phyloP scores from a whole-genome alignment of 2,888 invertebrate species.

The Drosophila hamatofila region DNA sequence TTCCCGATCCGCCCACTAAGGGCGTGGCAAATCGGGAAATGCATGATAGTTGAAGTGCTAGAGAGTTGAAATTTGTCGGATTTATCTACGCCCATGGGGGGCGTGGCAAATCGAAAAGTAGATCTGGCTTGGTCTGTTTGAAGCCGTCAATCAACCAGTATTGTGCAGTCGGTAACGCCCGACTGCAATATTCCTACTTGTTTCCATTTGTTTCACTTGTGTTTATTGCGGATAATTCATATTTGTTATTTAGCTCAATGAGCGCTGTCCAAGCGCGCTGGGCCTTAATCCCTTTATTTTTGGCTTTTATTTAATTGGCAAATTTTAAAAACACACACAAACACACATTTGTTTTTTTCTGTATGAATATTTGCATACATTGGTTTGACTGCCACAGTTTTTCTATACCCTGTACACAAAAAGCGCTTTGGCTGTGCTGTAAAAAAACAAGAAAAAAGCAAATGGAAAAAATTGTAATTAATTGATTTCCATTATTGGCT shows the following conservation, averaged over 20 bases:
- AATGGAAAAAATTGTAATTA: background rate
- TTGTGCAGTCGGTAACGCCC: no score
- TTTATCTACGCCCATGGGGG: no score
- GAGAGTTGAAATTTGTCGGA: no score
- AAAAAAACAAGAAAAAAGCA: background rate
- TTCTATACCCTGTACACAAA: conserved; percentile 23
- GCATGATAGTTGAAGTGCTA: no score
- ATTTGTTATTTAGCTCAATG: conserved; percentile 46
- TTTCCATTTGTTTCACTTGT: conserved; percentile 28
- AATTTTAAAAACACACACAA: conserved; percentile 56
- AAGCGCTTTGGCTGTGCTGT: background rate
- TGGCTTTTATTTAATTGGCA: conserved; percentile 75
- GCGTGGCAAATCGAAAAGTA: no score
- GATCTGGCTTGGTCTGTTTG: no score
- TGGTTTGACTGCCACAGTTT: conserved; percentile 51
- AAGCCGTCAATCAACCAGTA: no score
- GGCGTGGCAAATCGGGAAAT: no score
- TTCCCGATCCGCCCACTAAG: no score
- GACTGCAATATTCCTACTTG: no score
- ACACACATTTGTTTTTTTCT: conserved; percentile 28
- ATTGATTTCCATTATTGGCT: conserved; percentile 5
- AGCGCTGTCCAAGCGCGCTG: conserved; percentile 45
- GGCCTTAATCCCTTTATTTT: conserved; percentile 65
- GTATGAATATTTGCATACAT: conserved; percentile 65
- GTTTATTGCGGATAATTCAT: conserved; percentile 34